phyloP scores from a whole-genome alignment of 2,113 vertebrate species.

The Bubo bubo region DNA sequence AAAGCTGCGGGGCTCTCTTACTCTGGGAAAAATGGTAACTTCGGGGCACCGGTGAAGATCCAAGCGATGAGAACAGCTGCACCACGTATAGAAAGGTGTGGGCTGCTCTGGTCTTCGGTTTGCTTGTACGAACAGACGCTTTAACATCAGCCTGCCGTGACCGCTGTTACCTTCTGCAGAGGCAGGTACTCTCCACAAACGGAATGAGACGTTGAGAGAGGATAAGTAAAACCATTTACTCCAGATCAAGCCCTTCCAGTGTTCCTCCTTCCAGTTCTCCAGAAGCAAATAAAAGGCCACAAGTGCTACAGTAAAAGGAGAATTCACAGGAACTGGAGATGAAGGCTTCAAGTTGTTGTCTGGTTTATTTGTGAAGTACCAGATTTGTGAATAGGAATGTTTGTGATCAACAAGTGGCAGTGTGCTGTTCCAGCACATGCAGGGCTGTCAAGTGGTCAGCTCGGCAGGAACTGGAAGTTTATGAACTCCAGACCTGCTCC shows the following conservation, averaged over 20 bases:
- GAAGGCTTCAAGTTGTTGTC: not conserved
- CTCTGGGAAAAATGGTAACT: accelerated
- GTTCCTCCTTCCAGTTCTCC: not conserved
- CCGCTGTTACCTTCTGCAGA: accelerated
- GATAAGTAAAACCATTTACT: not conserved
- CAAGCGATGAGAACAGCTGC: accelerated
- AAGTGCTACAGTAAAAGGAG: not conserved
- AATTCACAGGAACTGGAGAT: not conserved
- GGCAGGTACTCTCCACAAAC: not conserved
- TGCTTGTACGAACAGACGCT: accelerated
- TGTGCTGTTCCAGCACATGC: not conserved
- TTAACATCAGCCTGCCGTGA: accelerated
- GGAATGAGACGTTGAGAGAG: not conserved
- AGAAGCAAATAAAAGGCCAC: not conserved
- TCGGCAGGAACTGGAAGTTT: not conserved
- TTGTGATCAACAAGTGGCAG: not conserved
- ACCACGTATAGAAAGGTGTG: accelerated
- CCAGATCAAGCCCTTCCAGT: not conserved
- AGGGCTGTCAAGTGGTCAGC: not conserved
- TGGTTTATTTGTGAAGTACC: not conserved
- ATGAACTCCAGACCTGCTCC: not conserved
- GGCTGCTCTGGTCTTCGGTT: accelerated
- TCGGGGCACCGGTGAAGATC: accelerated
- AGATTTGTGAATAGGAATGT: not conserved
- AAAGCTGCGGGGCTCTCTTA: accelerated